Conservation (phyloP, 2,888 invertebrate genomes). For the Caenorhabditis panamensis region DNA sequence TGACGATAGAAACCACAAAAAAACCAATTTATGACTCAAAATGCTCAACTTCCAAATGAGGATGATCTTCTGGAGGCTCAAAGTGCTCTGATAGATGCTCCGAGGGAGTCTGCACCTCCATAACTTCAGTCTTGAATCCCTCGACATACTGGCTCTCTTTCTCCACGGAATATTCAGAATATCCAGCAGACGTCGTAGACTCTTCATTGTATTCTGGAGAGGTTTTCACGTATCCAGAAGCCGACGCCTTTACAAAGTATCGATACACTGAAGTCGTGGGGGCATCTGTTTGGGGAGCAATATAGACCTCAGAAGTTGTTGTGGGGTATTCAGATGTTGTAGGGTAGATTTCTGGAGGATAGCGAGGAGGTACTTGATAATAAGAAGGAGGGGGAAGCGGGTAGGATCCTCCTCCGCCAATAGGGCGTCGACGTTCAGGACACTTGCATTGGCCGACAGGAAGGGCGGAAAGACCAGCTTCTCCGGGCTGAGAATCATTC, state of each 20-base stretch:
- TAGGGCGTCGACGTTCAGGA: conserved; percentile 39
- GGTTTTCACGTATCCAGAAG: conserved; percentile 40
- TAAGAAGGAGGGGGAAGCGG: conserved; percentile 12
- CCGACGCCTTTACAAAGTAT: conserved; percentile 47
- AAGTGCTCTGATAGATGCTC: not conserved
- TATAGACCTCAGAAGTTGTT: conserved; percentile 32
- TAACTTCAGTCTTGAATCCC: not conserved
- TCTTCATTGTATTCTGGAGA: too few species aligned
- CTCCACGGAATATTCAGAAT: conserved; percentile 29
- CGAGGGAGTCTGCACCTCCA: not conserved
- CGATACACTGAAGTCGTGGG: conserved; percentile 46
- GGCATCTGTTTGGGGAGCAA: conserved; percentile 4
- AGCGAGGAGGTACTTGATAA: not conserved
- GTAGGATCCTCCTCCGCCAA: conserved; percentile 23
- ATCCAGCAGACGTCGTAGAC: not conserved
- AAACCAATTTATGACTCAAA: too few species aligned
- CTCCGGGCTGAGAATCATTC: conserved; percentile 44
- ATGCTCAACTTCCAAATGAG: not conserved
- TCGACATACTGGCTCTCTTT: conserved; percentile 16
- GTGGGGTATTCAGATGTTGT: not conserved
- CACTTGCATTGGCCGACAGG: conserved; percentile 43
- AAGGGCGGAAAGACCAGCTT: conserved; percentile 31
- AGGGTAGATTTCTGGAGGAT: not conserved
- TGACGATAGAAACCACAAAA: too few species aligned
- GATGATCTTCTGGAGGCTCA: conserved; percentile 44